Percentiles rank a stretch among this genome's conserved stretches.
Conservation (phyloP, 2,888 invertebrate species). For the Rhimphoctona megacephalus region DNA sequence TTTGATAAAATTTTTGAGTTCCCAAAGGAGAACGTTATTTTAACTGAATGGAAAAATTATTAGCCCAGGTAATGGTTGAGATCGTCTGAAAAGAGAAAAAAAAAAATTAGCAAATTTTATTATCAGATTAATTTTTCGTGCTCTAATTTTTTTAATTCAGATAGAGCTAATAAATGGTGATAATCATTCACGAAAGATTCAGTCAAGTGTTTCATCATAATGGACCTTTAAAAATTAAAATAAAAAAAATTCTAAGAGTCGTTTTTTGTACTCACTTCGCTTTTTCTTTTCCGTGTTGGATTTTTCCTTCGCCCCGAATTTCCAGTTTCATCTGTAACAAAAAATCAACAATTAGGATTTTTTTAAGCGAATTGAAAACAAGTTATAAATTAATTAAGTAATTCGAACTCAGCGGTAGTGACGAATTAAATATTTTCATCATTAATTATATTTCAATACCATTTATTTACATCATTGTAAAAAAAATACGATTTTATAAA, state of each 20-base stretch:
- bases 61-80: neutral
- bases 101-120: neutral
- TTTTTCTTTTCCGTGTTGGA: neutral
- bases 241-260: neutral
- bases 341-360: neutral
- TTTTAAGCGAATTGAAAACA: neutral
- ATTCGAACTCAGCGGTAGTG: slow-evolving; percentile 81
- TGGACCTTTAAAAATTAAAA: neutral
- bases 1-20: no score
- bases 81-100: neutral
- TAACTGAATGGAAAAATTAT: neutral
- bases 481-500: neutral
- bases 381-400: neutral
- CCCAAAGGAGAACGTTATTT: no score
- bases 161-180: slow-evolving; percentile 80
- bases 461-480: slow-evolving; percentile 74
- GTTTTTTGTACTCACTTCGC: neutral
- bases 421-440: slow-evolving; percentile 79
- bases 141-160: slow-evolving; percentile 74
- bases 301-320: neutral
- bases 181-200: slow-evolving; percentile 78
- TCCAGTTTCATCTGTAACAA: slow-evolving; percentile 26
- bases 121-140: neutral
- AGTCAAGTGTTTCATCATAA: slow-evolving; percentile 71
- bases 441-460: slow-evolving; percentile 74